Evolutionary conservation across 1,140 invertebrate species (phyloP), one percentile per base, ranked within the genome.

Genomic region (Drosophila lacertosa): DNA sequence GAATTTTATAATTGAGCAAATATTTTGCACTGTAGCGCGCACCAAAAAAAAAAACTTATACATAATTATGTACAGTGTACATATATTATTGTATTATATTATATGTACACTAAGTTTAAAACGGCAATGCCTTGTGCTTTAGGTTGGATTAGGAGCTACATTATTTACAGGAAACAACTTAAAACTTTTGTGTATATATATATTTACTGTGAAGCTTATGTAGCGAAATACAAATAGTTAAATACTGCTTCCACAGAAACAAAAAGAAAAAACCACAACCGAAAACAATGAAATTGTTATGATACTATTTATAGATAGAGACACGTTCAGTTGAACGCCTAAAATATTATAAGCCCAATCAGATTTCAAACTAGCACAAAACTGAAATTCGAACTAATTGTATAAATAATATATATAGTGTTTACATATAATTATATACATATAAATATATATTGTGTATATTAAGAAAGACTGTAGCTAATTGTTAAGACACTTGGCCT

Each of bases 401-500:
- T 77, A 74, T 59, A 71, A 44, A 74, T 71, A 55, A 24, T 55
- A 47, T 63, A 51, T 54, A 54, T 60, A 35, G 29, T 35, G 29
- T 37, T 24, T 7, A 66, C n/a, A 37, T 24, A 62, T 39, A 51
- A 32, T 35, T 33, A 64, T 45, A 63, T 48, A 29, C 13, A 11
- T 13, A 54, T 13, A 22, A 55, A 57, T 69, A 37, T 64, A 40
- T 32, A 63, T 13, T 62, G 53, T 75, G 54, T 77, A 77, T 71
- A 65, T 81, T 86, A 86, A 86, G 81, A 86, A 86, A 86, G 81
- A 86, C 81, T 86, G 82, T 86, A 86, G 81, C 45, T 86, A 86
- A 51, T 10, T 62, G 50, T 53, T 86, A 84, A 86, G 76, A 86
- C 72, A 80, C 67, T 65, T 72, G 64, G 76, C 81, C 68, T 59